A percentile compares a stretch with the other conserved stretches of the same genome.
Conservation (phyloP, 2,797 vertebrate species). For the Dermochelys coriacea region DNA sequence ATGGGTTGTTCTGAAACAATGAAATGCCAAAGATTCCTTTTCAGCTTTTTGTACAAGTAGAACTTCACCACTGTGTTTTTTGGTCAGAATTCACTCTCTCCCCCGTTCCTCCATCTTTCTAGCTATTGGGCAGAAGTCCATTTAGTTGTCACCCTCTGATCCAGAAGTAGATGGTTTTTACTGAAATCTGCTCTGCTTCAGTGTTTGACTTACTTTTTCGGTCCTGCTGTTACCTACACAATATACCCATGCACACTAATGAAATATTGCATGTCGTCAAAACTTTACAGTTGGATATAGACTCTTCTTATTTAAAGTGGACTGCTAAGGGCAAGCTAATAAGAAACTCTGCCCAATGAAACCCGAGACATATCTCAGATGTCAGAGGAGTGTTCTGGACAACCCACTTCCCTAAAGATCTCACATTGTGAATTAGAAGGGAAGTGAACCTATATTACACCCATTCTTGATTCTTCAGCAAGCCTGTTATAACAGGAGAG, state of each 20-base stretch:
- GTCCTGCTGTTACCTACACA: accelerated
- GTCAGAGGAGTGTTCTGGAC: not conserved
- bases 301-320: not conserved
- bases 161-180: not conserved
- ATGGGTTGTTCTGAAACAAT: not conserved
- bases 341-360: not conserved
- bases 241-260: not conserved
- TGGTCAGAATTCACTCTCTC: not conserved
- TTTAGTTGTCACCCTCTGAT: not conserved
- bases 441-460: not conserved
- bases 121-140: not conserved
- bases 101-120: not conserved
- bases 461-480: too few relatives aligned
- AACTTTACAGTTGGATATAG: not conserved
- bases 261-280: not conserved
- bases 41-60: not conserved
- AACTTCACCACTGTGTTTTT: not conserved
- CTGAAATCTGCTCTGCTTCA: not conserved
- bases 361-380: not conserved
- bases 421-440: not conserved
- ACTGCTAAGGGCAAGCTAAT: not conserved
- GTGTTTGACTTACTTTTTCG: accelerated
- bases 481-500: not conserved
- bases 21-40: not conserved
- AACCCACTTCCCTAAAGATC: not conserved